Evolutionary conservation across 2,797 vertebrate genomes (phyloP), one percentile per base, ranked within the genome.

Genomic region (Acanthiza pusilla): DNA sequence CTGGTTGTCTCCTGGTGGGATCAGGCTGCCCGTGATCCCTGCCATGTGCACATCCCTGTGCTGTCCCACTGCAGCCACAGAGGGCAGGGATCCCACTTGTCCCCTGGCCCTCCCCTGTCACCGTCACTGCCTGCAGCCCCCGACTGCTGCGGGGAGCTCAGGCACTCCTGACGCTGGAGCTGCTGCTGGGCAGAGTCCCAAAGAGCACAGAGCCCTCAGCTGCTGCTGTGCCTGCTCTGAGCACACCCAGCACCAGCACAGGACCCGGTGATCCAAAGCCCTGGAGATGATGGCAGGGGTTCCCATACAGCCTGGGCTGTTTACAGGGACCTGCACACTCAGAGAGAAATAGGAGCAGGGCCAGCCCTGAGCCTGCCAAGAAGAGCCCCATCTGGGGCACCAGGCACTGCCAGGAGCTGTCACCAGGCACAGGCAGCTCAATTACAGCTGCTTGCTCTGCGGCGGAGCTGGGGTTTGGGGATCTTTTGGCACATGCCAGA

Each of bases 391-490:
- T 38, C 38, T 84, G 80, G 58, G 66, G 51, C n/a, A 91, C 36
- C 30, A 29, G 3, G 3, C 1, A 0, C 45, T 84, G 80, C 77
- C 77, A 95, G 86, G 27, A 72, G 47, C 55, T 58, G 23, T 19
- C 62, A 81, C 42, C 66, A 91, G 50, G 60, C 58, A 43, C 34
- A 93, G 51, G 74, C 54, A 75, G 66, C 58, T 81, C 16, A 3
- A 36, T 30, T 61, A 48, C 50, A 65, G 58, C 68, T 22, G 9
- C 57, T 74, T 57, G 45, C 58, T 66, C 4, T 20, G 25, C 3
- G 7, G 15, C 26, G 73, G 23, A 2, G 0, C 20, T n/a, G 34
- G n/a, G 18, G 2, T 0, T 55, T 4, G 55, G 43, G 51, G 45
- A 42, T 42, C 26, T 54, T 54, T 9, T 48, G 53, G 26, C 16